phyloP scores from a whole-genome alignment of 2,113 vertebrate species.

The Actenoides hombroni region DNA sequence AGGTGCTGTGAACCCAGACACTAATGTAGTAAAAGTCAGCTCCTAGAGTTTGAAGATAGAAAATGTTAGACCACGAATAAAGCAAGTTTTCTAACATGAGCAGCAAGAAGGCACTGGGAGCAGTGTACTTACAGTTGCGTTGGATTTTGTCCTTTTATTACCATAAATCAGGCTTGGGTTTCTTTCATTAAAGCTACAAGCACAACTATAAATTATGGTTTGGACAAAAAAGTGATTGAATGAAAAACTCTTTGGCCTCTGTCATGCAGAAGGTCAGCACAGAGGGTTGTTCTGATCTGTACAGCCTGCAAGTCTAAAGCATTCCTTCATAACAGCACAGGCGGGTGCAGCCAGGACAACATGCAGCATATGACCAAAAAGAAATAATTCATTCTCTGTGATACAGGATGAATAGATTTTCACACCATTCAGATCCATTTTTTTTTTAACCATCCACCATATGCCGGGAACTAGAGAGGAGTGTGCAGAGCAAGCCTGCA shows the following conservation, averaged over 20 bases:
- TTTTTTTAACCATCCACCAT: constrained; percentile 22
- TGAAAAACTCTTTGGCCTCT: not conserved
- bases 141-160: not conserved
- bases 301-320: not conserved
- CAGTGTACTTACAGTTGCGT: rapidly evolving
- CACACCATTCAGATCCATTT: constrained; percentile 30
- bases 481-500: not conserved
- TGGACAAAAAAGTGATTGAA: not conserved
- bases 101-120: not conserved
- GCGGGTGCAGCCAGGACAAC: not conserved
- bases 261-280: not conserved
- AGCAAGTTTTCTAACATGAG: not conserved
- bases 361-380: not conserved
- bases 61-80: not conserved
- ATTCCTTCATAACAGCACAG: constrained; percentile 26
- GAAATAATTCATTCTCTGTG: constrained; percentile 55
- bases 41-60: not conserved
- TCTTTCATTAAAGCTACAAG: not conserved
- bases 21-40: not conserved
- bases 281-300: not conserved
- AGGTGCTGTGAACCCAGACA: not conserved
- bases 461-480: not conserved
- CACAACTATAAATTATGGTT: not conserved
- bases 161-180: not conserved
- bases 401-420: constrained; percentile 52